These are phyloP conservation scores for Pherbina coryleti DNA, from an alignment of 2,888 invertebrate genomes.

Conservation along the genomic window DNA sequence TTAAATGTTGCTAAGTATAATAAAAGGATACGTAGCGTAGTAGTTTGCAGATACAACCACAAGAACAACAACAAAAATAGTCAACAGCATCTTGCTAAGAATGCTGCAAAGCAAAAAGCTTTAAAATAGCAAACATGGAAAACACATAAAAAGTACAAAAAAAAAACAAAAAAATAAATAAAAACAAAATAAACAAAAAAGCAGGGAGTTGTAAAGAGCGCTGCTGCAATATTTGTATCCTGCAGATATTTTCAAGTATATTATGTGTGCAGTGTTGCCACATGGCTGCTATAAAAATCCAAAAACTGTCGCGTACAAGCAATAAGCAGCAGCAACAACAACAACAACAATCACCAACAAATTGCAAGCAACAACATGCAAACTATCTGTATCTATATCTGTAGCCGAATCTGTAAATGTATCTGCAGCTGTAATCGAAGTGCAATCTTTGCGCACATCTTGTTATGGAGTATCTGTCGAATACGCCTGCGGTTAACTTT, in stretches of 20 bases:
- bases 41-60: background rate
- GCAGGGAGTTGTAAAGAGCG: background rate
- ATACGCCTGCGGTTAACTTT: constrained; percentile 24
- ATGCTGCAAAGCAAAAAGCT: background rate
- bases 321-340: constrained; percentile 3
- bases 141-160: background rate
- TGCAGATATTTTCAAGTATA: constrained; percentile 6
- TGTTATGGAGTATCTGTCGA: constrained; percentile 29
- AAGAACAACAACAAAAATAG: background rate
- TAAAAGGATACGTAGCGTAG: background rate
- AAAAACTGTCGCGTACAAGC: constrained; percentile 15
- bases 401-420: background rate
- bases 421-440: constrained; percentile 13
- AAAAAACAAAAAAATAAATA: too few relatives aligned
- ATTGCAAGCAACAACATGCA: constrained; percentile 4
- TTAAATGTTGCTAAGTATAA: background rate
- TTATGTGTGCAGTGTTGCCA: background rate
- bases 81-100: background rate
- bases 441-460: constrained; percentile 22
- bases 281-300: constrained; percentile 4
- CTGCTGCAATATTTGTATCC: constrained; percentile 28
- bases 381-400: background rate
- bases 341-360: background rate
- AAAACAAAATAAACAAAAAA: background rate
- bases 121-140: background rate